phyloP scores from a whole-genome alignment of 2,797 vertebrate genomes.

The Mormyrops boulengeri region DNA sequence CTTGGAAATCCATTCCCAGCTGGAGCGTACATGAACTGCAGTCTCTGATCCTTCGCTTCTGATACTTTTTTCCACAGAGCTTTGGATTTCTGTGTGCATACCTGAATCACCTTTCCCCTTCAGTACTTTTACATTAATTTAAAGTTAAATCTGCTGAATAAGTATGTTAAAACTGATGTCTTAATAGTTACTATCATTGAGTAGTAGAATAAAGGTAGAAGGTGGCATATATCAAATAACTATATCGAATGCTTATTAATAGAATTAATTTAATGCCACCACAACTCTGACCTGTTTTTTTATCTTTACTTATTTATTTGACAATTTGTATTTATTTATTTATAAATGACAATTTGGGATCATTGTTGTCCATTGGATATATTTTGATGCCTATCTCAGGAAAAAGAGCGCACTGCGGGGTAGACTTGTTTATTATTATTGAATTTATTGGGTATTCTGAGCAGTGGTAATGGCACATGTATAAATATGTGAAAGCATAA shows the following conservation, averaged over 20 bases:
- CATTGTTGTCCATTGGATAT: background rate
- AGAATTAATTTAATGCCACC: background rate
- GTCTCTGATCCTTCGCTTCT: background rate
- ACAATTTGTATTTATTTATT: no score
- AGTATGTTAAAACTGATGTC: background rate
- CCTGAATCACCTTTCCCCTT: background rate
- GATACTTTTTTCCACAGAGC: background rate
- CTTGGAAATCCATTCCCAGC: background rate
- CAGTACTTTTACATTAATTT: background rate
- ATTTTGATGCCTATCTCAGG: background rate
- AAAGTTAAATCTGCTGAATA: background rate
- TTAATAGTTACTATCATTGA: background rate
- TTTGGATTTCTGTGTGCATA: background rate
- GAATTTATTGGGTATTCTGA: background rate
- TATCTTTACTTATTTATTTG: no score
- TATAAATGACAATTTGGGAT: background rate
- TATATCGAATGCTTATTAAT: background rate
- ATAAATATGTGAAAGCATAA: background rate
- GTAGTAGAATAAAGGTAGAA: background rate
- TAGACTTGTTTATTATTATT: background rate
- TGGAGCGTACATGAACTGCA: background rate
- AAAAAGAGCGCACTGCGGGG: background rate
- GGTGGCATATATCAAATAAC: background rate
- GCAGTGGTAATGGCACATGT: background rate
- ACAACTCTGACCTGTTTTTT: background rate